These are phyloP conservation scores for Tupiocoris notatus DNA, from an alignment of 2,888 invertebrate species.

Conservation along the genomic window DNA sequence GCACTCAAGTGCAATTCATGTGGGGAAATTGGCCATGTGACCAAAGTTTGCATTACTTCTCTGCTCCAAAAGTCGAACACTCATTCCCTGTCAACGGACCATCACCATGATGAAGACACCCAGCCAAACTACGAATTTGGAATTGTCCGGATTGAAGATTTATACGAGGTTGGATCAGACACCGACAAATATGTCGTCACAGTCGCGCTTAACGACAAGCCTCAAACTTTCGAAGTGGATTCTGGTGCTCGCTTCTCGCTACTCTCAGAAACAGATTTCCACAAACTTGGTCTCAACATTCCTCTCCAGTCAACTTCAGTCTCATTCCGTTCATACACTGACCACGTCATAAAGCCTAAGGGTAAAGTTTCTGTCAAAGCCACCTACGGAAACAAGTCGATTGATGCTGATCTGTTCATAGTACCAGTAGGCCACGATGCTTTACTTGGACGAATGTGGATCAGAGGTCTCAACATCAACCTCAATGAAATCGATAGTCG, in stretches of 20 bases:
- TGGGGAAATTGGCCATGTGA: slow-evolving; percentile 26
- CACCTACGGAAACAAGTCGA: slow-evolving; percentile 9
- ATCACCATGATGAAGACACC: slow-evolving; percentile 4
- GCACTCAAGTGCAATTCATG: slow-evolving; percentile 27
- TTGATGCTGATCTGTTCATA: slow-evolving; percentile 17
- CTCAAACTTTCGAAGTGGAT: slow-evolving; percentile 34
- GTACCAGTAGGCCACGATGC: slow-evolving; percentile 22
- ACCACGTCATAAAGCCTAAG: slow-evolving; percentile 25
- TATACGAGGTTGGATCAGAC: slow-evolving; percentile 18
- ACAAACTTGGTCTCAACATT: slow-evolving; percentile 17
- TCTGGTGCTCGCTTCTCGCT: slow-evolving; percentile 25
- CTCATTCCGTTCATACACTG: slow-evolving; percentile 22
- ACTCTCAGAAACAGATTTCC: slow-evolving; percentile 29
- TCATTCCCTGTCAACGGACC: slow-evolving; percentile 6
- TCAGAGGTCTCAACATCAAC: slow-evolving; percentile 17
- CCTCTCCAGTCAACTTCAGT: slow-evolving; percentile 30
- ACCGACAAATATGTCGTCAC: slow-evolving; percentile 31
- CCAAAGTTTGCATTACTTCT: slow-evolving; percentile 34
- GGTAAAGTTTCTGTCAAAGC: slow-evolving; percentile 33
- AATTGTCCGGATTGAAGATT: slow-evolving; percentile 4
- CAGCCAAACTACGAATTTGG: slow-evolving; percentile 11
- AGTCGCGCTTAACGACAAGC: slow-evolving; percentile 30
- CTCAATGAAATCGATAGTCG: slow-evolving; percentile 27
- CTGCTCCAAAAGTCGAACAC: slow-evolving; percentile 27
- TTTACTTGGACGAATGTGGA: slow-evolving; percentile 34